Percentiles rank a stretch among this genome's conserved stretches.
Conservation (phyloP, 2,797 vertebrate species). For the Diplodus sargus region DNA sequence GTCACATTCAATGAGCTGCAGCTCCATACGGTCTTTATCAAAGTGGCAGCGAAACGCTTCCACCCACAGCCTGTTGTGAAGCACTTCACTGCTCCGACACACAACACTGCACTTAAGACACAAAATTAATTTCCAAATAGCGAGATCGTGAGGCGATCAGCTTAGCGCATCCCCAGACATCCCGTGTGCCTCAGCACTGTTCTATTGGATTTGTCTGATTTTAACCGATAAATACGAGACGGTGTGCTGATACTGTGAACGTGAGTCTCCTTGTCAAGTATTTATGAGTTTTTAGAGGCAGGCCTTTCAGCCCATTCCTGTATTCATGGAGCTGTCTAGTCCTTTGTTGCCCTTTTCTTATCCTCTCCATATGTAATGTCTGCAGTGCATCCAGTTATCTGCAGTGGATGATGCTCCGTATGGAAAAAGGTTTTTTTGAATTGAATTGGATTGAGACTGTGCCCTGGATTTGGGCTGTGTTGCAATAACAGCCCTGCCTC, state of each 20-base stretch:
- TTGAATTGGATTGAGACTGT: conserved; percentile 29
- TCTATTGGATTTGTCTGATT: conserved; percentile 64
- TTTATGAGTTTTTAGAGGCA: not conserved
- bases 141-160: conserved; percentile 55
- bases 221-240: conserved; percentile 39
- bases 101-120: conserved; percentile 61
- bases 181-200: conserved; percentile 42
- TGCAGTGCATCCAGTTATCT: conserved; percentile 47
- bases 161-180: conserved; percentile 44
- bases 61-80: conserved; percentile 27
- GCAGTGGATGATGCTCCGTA: not conserved
- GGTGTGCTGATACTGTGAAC: conserved; percentile 42
- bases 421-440: not conserved
- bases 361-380: conserved; percentile 35
- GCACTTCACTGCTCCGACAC: conserved; percentile 32
- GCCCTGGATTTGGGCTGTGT: conserved; percentile 25
- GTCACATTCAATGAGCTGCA: conserved; percentile 47
- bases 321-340: conserved; percentile 38
- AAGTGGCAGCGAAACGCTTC: conserved; percentile 23
- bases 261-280: conserved; percentile 25
- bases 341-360: conserved; percentile 41
- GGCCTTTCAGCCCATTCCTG: conserved; percentile 10
- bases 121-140: conserved; percentile 66
- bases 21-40: conserved; percentile 40
- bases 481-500: not conserved